phyloP scores from a whole-genome alignment of 2,888 invertebrate genomes.

The Cryptocephalus primarius region DNA sequence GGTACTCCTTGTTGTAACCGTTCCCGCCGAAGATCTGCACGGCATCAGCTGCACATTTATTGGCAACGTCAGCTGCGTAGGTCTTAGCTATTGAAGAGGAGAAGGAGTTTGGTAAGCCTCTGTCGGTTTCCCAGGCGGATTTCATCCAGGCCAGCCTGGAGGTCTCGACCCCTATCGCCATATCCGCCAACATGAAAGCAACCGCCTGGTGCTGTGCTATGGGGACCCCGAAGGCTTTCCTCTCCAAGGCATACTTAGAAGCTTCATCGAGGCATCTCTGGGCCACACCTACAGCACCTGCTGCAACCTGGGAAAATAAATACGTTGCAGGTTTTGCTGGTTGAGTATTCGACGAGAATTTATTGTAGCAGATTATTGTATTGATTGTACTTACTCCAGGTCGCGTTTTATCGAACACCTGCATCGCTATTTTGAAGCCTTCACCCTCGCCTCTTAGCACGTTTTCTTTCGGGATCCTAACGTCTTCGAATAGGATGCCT shows the following conservation, averaged over 20 bases:
- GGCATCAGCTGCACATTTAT: conserved; percentile 83
- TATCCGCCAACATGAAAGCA: conserved; percentile 90
- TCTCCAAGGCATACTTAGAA: conserved; percentile 79
- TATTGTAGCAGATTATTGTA: too few species aligned
- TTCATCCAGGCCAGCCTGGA: conserved; percentile 75
- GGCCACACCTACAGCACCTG: conserved; percentile 83
- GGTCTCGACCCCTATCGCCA: conserved; percentile 80
- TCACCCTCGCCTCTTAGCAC: conserved; percentile 80
- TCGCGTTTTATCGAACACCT: conserved; percentile 87
- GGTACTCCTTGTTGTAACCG: conserved; percentile 92
- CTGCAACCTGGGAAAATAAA: conserved; percentile 62
- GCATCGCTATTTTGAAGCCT: conserved; percentile 97
- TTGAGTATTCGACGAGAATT: too few species aligned
- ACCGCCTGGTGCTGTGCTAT: conserved; percentile 81
- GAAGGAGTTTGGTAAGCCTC: conserved; percentile 65
- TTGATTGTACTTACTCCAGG: conserved; percentile 57
- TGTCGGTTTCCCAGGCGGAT: conserved; percentile 81
- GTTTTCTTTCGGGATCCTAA: conserved; percentile 88
- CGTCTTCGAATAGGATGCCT: conserved; percentile 94
- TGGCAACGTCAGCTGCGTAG: conserved; percentile 81
- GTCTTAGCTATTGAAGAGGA: conserved; percentile 90
- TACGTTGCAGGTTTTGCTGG: too few species aligned
- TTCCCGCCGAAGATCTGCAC: conserved; percentile 89
- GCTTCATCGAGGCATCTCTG: conserved; percentile 88
- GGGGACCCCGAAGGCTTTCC: conserved; percentile 85